These are phyloP conservation scores for Ceraclea dissimilis DNA, from an alignment of 2,888 invertebrate genomes.

Conservation along the genomic window DNA sequence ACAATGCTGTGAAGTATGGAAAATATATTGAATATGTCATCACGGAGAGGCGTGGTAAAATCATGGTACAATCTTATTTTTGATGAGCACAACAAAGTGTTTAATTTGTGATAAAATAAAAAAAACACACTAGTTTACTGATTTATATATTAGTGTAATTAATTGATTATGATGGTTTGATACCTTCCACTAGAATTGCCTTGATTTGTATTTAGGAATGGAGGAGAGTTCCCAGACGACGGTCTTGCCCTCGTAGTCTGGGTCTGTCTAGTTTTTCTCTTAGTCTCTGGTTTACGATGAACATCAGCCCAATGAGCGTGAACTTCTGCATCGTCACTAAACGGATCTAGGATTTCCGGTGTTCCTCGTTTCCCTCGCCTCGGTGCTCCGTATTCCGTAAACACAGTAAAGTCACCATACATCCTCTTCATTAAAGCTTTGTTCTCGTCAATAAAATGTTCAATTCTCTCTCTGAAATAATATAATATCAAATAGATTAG, in stretches of 20 bases:
- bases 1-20: no score
- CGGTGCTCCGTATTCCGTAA: constrained; percentile 47
- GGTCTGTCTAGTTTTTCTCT: constrained; percentile 10
- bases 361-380: constrained; percentile 40
- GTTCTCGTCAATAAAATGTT: constrained; percentile 88
- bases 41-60: no score
- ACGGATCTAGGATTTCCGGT: constrained; percentile 35
- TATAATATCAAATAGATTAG: not conserved
- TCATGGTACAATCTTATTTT: no score
- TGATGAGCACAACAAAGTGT: no score
- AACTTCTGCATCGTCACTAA: constrained; percentile 30
- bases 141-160: no score
- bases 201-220: constrained; percentile 40
- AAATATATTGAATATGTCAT: no score
- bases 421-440: constrained; percentile 88
- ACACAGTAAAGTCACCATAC: constrained; percentile 83
- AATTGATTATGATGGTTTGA: no score
- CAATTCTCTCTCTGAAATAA: constrained; percentile 73
- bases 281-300: not conserved
- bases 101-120: no score
- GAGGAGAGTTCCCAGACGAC: constrained; percentile 23
- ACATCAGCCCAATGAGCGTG: constrained; percentile 31
- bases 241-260: constrained; percentile 33
- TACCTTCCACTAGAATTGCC: constrained; percentile 49
- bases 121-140: no score